Percentiles rank a stretch among this genome's conserved stretches.
These are phyloP conservation scores for Ormyrus pomaceus DNA, from an alignment of 2,888 invertebrate genomes.

Conservation along the genomic window DNA sequence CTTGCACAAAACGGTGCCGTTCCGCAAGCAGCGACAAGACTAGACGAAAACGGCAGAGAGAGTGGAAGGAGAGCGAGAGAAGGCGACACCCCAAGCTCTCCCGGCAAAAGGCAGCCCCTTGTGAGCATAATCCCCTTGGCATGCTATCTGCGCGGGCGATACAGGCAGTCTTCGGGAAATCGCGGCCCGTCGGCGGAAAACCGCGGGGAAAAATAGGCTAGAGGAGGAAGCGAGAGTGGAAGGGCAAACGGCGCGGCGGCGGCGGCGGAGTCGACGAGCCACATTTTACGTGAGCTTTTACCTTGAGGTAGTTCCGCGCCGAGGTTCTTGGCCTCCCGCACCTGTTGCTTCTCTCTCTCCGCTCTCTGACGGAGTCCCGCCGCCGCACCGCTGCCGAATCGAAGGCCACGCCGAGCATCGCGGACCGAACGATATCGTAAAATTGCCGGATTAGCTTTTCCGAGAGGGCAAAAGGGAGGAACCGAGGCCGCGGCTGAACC, in stretches of 20 bases:
- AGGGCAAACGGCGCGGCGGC: background rate
- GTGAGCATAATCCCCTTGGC: conserved; percentile 53
- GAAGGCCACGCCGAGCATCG: conserved; percentile 64
- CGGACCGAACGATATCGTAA: conserved; percentile 59
- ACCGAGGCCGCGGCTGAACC: background rate
- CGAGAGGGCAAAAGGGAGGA: conserved; percentile 26
- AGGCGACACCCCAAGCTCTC: too few relatives aligned
- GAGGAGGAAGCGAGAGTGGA: conserved; percentile 12
- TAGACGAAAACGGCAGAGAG: too few relatives aligned
- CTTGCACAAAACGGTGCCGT: too few relatives aligned
- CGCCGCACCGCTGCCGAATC: conserved; percentile 69
- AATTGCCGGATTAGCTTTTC: conserved; percentile 60
- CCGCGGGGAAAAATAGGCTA: conserved; percentile 35
- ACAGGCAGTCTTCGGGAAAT: background rate
- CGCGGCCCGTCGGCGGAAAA: background rate
- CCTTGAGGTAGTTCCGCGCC: conserved; percentile 68
- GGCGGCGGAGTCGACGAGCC: conserved; percentile 55
- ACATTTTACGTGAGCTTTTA: conserved; percentile 73
- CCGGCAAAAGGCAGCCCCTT: conserved; percentile 20
- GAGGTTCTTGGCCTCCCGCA: conserved; percentile 67
- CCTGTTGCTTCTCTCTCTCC: conserved; percentile 70
- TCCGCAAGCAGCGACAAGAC: too few relatives aligned
- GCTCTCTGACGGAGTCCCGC: background rate
- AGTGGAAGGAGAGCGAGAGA: background rate
- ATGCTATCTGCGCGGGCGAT: conserved; percentile 23